A percentile compares a stretch with the other conserved stretches of the same genome.
Evolutionary conservation across 2,113 vertebrate genomes (phyloP).

Genomic region (Orthonyx spaldingii): DNA sequence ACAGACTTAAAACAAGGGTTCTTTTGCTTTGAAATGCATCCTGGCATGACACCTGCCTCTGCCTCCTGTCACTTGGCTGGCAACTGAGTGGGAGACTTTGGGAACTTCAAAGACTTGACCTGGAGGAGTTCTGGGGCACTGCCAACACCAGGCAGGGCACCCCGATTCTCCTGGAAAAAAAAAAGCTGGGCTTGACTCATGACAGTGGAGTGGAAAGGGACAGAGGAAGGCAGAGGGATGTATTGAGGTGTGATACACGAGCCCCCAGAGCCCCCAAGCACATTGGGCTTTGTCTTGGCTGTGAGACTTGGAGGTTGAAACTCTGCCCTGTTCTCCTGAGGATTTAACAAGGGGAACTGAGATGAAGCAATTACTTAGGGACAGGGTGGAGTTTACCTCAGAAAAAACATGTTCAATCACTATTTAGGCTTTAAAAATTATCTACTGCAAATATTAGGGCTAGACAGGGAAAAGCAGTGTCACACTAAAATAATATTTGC

Average conservation of each 20-base stretch:
- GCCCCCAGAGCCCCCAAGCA: not conserved
- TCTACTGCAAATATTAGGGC: not conserved
- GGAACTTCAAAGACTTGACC: not conserved
- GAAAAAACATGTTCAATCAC: not conserved
- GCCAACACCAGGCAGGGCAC: not conserved
- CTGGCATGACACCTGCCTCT: fast-evolving
- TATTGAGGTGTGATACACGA: not conserved
- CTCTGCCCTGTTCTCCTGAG: not conserved
- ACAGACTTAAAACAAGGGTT: not conserved
- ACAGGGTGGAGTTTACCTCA: not conserved
- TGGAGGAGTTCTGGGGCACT: not conserved
- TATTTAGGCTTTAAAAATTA: conserved; percentile 1
- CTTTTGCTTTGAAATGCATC: conserved; percentile 32
- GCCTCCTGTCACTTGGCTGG: not conserved
- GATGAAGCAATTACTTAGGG: not conserved
- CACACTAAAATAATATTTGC: not conserved
- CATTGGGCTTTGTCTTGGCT: not conserved
- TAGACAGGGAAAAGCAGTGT: not conserved
- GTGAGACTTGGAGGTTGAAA: not conserved
- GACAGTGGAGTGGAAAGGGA: not conserved
- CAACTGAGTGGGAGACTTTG: not conserved
- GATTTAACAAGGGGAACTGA: not conserved
- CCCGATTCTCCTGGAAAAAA: not conserved
- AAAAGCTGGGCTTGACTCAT: not conserved
- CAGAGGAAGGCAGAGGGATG: not conserved